Base-by-base conservation (phyloP, 2,797 vertebrate species). In the Mus spretus region DNA sequence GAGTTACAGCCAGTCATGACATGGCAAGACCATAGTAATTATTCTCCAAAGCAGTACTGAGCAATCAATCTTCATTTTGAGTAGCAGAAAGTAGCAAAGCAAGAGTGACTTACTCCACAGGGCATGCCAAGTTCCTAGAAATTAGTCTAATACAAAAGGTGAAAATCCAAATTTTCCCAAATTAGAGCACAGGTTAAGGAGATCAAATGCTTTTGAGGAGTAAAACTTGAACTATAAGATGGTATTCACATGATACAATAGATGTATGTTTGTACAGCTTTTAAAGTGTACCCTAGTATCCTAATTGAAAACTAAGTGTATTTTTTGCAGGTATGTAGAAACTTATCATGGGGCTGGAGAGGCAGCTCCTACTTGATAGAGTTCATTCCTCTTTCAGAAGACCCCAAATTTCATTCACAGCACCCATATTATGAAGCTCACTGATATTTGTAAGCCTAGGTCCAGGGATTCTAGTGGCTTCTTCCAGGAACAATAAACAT, bases 51-150 rank as follows among this genome's bases (percentile, higher is more conserved):
- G 31, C 78, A 92, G 81, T 95, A 84, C 11, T 28, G 67, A 80
- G 59, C 79, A 91, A 85, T 97, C 96, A 83, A 90, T 97, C 98
- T 98, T 96, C 90, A 94, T 97, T 97, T 89, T 95, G 34, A 93
- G 55, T 95, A 88, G 91, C 61, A 26, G 50, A 19, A 83, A 91
- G 40, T 89, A 89, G 40, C 72, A 93, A n/a, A 15, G 26, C 20
- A 82, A 34, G 4, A 13, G 65, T 96, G 77, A 53, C 28, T 95
- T 85, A 37, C 4, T 47, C 12, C 85, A 37, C 3, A 92, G 17
- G 19, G 14, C 47, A 72, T 89, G 12, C 12, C 20, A 80, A 19
- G 93, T 79, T 89, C n/a, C 87, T 50, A 75, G 57, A 92, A 94
- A 95, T 92, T 85, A 95, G 20, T 84, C 28, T 34, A 78, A 24